These are phyloP conservation scores for Catocala nupta DNA, from an alignment of 2,888 invertebrate species.

Conservation along the genomic window DNA sequence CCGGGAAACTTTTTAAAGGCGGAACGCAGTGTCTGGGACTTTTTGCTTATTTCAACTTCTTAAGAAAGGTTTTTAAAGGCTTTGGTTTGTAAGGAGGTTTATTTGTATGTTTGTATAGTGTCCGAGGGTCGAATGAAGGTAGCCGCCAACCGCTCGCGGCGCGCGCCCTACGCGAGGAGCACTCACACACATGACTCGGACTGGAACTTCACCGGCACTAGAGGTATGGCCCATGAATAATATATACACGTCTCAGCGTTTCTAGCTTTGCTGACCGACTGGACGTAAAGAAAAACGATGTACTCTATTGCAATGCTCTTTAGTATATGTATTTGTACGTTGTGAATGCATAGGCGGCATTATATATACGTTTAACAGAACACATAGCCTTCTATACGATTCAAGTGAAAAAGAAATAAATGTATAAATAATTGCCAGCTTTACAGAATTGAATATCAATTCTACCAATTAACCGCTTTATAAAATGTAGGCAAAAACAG, in stretches of 20 bases:
- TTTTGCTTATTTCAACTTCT: conserved; percentile 21
- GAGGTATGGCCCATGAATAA: conserved; percentile 64
- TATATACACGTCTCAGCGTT: conserved; percentile 11
- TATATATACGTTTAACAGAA: neutral
- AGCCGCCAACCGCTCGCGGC: conserved; percentile 76
- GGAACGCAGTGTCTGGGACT: conserved; percentile 8
- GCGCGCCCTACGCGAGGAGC: conserved; percentile 77
- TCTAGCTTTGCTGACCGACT: conserved; percentile 2
- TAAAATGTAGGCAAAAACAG: too few relatives aligned
- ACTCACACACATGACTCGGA: conserved; percentile 78
- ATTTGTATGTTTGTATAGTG: conserved; percentile 63
- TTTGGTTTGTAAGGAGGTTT: conserved; percentile 20
- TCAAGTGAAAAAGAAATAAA: too few relatives aligned
- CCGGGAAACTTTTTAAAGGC: conserved; percentile 35
- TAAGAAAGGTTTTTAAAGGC: conserved; percentile 18
- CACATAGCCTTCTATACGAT: neutral
- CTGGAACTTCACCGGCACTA: conserved; percentile 83
- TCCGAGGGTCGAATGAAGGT: conserved; percentile 62
- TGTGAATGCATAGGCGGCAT: neutral
- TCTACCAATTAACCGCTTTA: too few relatives aligned
- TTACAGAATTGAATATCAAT: too few relatives aligned
- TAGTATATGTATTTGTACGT: neutral
- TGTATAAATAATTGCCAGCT: too few relatives aligned
- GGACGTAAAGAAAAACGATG: conserved; percentile 1
- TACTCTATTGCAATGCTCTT: neutral